Evolutionary conservation across 2,113 vertebrate genomes (phyloP).

Genomic region (Cettia cetti): DNA sequence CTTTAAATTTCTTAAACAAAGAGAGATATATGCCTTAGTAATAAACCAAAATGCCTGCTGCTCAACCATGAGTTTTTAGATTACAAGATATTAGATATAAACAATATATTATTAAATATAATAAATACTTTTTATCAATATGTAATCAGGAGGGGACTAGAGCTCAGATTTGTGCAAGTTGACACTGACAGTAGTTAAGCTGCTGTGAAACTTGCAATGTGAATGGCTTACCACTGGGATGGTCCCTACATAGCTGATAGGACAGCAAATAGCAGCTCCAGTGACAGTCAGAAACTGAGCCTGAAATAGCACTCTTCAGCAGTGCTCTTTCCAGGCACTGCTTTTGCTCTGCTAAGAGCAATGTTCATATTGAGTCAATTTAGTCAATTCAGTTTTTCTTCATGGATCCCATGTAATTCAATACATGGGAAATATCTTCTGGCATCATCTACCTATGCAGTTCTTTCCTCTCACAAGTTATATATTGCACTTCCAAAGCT

Average conservation of each 20-base stretch:
- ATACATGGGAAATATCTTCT: neutral
- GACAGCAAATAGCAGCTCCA: neutral
- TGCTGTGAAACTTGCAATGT: neutral
- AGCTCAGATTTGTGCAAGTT: neutral
- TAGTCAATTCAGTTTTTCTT: neutral
- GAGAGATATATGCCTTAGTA: neutral
- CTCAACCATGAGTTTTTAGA: neutral
- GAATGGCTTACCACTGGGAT: neutral
- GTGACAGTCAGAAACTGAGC: neutral
- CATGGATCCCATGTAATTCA: neutral
- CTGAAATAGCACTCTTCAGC: neutral
- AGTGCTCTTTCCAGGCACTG: neutral
- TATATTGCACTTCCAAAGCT: neutral
- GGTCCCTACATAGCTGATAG: neutral
- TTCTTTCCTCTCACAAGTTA: neutral
- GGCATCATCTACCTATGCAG: neutral
- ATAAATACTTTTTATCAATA: neutral
- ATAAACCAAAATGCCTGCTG: neutral
- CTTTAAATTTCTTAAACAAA: conserved; percentile 24
- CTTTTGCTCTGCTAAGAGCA: neutral
- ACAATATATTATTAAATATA: neutral
- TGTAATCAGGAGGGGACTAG: neutral
- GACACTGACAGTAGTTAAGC: neutral
- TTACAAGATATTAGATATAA: neutral
- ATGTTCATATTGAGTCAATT: neutral